Percentiles rank a stretch among this genome's conserved stretches.
These are phyloP conservation scores for Pollenia angustigena DNA, from an alignment of 2,888 invertebrate species.

Conservation along the genomic window DNA sequence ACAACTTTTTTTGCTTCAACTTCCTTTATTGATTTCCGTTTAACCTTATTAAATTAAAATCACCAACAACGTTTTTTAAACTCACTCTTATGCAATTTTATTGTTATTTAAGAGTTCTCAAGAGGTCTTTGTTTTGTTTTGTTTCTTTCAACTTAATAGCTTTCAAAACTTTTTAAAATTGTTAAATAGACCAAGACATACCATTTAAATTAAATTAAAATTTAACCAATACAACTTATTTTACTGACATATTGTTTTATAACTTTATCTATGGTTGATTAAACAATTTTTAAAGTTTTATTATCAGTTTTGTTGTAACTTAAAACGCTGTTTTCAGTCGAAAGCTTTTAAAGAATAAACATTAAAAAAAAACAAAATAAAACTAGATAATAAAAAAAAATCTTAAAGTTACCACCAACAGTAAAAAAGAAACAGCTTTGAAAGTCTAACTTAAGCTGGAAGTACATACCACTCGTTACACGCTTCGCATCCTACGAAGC, in stretches of 20 bases:
- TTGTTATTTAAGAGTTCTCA: slow-evolving; percentile 26
- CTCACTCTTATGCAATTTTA: slow-evolving; percentile 42
- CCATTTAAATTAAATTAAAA: slow-evolving; percentile 30
- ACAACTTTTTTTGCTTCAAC: slow-evolving; percentile 30
- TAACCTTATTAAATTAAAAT: slow-evolving; percentile 54
- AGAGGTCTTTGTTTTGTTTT: slow-evolving; percentile 20
- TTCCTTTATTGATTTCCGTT: slow-evolving; percentile 66
- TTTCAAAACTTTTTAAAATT: not conserved
- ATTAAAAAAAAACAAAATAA: too few relatives aligned
- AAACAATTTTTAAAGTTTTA: slow-evolving; percentile 10
- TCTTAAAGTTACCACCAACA: too few relatives aligned
- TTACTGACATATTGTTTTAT: not conserved
- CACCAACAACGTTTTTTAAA: not conserved
- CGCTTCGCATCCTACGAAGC: too few relatives aligned
- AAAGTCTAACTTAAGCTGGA: too few relatives aligned
- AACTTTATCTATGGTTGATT: slow-evolving; percentile 19
- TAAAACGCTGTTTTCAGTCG: too few relatives aligned
- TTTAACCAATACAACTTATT: not conserved
- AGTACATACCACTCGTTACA: too few relatives aligned
- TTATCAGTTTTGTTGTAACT: not conserved
- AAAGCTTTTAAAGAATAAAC: too few relatives aligned
- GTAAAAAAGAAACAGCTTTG: too few relatives aligned
- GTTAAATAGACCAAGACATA: slow-evolving; percentile 51
- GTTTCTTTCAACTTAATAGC: slow-evolving; percentile 5
- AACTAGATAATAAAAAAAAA: too few relatives aligned